Evolutionary conservation across 2,888 invertebrate species (phyloP), one percentile per base, ranked within the genome.

Genomic region (Cataglyphis albicans): DNA sequence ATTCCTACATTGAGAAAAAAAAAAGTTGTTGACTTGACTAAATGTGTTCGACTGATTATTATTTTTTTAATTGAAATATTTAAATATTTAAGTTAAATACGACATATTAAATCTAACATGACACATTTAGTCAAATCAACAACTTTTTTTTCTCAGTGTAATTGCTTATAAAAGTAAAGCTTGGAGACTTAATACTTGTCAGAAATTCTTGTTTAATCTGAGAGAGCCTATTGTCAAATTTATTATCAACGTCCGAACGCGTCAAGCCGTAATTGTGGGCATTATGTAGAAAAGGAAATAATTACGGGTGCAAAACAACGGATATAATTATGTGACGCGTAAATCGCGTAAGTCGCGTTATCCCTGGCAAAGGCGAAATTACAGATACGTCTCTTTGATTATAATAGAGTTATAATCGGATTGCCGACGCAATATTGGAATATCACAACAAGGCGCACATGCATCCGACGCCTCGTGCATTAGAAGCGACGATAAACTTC

Each of bases 351-450:
- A 74, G 64, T 35, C 48, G n/a, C n/a, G 12, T 57, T 41, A 38
- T n/a, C 21, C 0, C 9, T 25, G 29, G n/a, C 55, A 15, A 67
- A 67, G 55, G 55, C 38, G 29, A 25, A 41, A 68, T 67, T 67
- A 44, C 57, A 68, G 55, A 29, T 67, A 67, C 38, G 18, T 35
- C 25, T 25, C 18, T 67, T 74, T 74, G 75, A 29, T 25, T 67
- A 12, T 74, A 61, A 55, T 55, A 55, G 25, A 55, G 9, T 68
- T 76, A 15, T 74, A 63, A 55, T 68, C 76, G 29, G 55, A 15
- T 68, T 76, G 74, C 21, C 64, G 64, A 5, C 2, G 21, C 63
- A 64, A 21, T 18, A 18, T 12, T n/a, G 61, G 12, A 59, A 41
- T 63, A 73, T 73, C 15, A 44, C 63, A 74, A 63, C n/a, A 18